Base-by-base conservation (phyloP, 2,888 invertebrate species). In the Dasysyrphus tricinctus region DNA sequence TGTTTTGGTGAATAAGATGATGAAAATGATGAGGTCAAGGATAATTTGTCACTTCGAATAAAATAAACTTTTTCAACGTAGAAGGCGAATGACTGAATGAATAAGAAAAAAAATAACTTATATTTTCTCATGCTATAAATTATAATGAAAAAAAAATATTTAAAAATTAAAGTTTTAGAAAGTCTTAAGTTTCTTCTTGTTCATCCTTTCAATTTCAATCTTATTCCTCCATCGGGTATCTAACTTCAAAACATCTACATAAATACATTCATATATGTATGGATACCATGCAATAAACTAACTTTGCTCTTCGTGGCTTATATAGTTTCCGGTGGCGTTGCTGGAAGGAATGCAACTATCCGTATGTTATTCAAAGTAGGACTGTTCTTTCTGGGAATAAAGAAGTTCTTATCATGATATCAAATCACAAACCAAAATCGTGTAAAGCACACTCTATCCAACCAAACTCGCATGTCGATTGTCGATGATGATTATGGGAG, bases 261-360 rank as follows among this genome's bases (percentile, higher is more conserved):
- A 11, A 3, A 39, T 12, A 12, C 4, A 11, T 11, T 11, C 1
- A 14, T 12, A 1, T 14, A 42, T 12, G 1, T 42, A 42, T 5
- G 12, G 5, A 16, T 51, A 37, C 32, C 67, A 80, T 44, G 44
- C 74, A 69, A 80, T 34, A 59, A 75, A 61, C 14, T 74, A 65
- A 74, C 67, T 74, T 37, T 49, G 19, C 29, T 59, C 49, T n/a
- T 8, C n/a, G 19, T 56, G 29, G 16, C 47, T 54, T 39, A 8
- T 56, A 29, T 42, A 42, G 67, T 47, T 78, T 61, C 34, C 78
- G 81, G 51, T 59, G 54, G 37, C 70, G 57, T 57, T 70, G 59
- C 32, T 32, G n/a, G 72, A n/a, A 44, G 69, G 74, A 81, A 70
- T 78, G 80, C 72, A 81, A 81, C 78, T 81, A 81, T 81, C 73